Evolutionary conservation across 2,113 vertebrate species (phyloP).

Genomic region (Muscicapa adusta): DNA sequence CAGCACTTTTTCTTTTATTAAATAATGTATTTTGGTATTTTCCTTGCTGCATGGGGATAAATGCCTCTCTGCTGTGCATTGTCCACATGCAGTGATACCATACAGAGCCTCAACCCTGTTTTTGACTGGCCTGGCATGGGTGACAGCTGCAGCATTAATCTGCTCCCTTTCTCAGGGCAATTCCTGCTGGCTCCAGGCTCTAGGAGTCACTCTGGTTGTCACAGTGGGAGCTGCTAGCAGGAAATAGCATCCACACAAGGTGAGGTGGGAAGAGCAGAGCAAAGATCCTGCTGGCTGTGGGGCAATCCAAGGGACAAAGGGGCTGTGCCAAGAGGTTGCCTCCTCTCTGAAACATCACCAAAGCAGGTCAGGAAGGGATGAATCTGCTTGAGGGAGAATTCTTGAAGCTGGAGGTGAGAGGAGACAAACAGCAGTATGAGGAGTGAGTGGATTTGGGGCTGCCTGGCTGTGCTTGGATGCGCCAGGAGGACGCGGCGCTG

Average conservation of each 20-base stretch:
- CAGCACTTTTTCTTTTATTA: not conserved
- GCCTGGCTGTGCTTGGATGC: not conserved
- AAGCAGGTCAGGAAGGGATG: not conserved
- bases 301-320: not conserved
- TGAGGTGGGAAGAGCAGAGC: not conserved
- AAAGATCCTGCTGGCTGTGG: not conserved
- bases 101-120: not conserved
- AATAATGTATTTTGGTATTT: not conserved
- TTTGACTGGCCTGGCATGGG: not conserved
- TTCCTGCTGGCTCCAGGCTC: not conserved
- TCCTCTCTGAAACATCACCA: fast-evolving
- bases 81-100: not conserved
- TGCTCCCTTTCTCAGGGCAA: not conserved
- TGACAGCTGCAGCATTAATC: not conserved
- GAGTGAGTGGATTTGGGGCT: not conserved
- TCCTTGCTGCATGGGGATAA: not conserved
- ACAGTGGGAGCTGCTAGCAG: not conserved
- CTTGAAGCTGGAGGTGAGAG: not conserved
- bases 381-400: not conserved
- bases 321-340: not conserved
- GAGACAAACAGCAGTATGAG: not conserved
- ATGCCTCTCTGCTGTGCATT: not conserved
- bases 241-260: not conserved
- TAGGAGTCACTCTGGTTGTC: fast-evolving
- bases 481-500: not conserved